Evolutionary conservation across 2,113 vertebrate species (phyloP).

Genomic region (Onychostoma macrolepis): DNA sequence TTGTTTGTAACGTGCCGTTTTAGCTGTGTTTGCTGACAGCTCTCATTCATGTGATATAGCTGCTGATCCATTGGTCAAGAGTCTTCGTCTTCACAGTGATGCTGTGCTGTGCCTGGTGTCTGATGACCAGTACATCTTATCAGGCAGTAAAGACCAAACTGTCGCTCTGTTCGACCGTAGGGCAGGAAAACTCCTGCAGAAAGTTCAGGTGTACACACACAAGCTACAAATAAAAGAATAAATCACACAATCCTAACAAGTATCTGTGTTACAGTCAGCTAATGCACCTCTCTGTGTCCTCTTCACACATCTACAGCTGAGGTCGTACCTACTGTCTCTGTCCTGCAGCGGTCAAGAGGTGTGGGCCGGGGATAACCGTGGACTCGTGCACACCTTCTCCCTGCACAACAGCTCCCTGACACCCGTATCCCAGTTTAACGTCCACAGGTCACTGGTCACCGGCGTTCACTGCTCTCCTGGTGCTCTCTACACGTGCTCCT

Average conservation of each 20-base stretch:
- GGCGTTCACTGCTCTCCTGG: slow-evolving; percentile 83
- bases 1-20: too few species aligned
- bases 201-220: slow-evolving; percentile 76
- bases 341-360: slow-evolving; percentile 81
- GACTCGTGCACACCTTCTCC: slow-evolving; percentile 83
- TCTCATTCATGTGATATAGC: slow-evolving; percentile 64
- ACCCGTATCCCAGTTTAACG: slow-evolving; percentile 77
- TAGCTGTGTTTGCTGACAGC: not conserved
- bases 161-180: slow-evolving; percentile 86
- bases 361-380: slow-evolving; percentile 89
- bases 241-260: not conserved
- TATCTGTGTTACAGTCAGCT: not conserved
- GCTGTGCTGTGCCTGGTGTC: slow-evolving; percentile 84
- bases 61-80: slow-evolving; percentile 79
- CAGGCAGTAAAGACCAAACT: slow-evolving; percentile 86
- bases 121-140: slow-evolving; percentile 85
- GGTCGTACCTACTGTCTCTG: slow-evolving; percentile 86
- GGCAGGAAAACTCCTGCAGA: slow-evolving; percentile 78
- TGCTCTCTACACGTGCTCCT: slow-evolving; percentile 87
- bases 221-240: not conserved
- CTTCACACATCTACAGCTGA: slow-evolving; percentile 73
- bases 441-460: slow-evolving; percentile 86
- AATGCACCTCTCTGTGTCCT: not conserved
- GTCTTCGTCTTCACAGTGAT: slow-evolving; percentile 79
- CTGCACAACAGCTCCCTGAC: slow-evolving; percentile 75